Evolutionary conservation across 1,140 invertebrate species (phyloP), one percentile per base, ranked within the genome.

Genomic region (Drosophila sproati): DNA sequence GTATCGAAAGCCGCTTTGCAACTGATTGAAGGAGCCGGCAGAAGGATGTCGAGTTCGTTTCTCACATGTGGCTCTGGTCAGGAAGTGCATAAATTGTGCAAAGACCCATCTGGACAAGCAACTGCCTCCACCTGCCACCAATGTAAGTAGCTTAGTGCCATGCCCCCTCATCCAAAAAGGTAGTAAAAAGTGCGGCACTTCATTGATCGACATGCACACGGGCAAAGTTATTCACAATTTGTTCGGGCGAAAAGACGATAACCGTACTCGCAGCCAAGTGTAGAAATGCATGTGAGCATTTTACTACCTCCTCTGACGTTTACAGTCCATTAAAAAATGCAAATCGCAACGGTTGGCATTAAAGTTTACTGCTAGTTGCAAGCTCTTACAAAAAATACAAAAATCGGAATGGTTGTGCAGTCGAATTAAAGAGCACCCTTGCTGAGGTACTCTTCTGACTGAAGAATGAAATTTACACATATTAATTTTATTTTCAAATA

Each of bases 1-100:
- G 68, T 67, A 79, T 83, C 73, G 63, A 89, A 88, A 88, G 77
- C 85, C 52, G 85, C 77, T 88, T 88, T 89, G 80, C 85, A 89
- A 50, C 77, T 85, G 73, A 83, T 83, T 83, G 43, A 39, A 29
- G 50, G 20, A 3, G 37, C 7, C 7, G 45, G 3, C 34, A 34
- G 2, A 5, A 4, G 34, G 34, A 34, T 8, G 48, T n/a, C 3
- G 59, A 45, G 10, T 57, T 5, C 37, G 63, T 5, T 20, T 64
- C 73, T 60, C 77, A 67, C 63, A 73, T 80, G 77, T 69, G 75
- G 5, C 35, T 43, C 57, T 76, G 72, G 71, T 60, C 78, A 87
- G 70, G 60, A 78, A 86, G 79, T 88, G 82, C 82, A 87, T 89
- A 74, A 80, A 89, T 80, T 89, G 12, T 56, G 35, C n/a, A 60